These are phyloP conservation scores for Conops quadrifasciatus DNA, from an alignment of 2,888 invertebrate species.

Conservation along the genomic window DNA sequence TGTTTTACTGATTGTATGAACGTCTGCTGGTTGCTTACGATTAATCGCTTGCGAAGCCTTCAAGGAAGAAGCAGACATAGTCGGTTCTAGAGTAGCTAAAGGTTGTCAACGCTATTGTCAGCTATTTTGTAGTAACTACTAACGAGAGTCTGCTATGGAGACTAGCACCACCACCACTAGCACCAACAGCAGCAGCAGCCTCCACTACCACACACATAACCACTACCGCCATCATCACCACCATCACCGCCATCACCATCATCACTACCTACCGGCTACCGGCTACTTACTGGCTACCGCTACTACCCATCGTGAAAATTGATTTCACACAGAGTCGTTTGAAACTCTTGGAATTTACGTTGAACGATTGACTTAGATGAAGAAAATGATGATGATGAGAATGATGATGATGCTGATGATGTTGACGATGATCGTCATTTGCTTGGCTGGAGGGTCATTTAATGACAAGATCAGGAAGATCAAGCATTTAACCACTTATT, in stretches of 20 bases:
- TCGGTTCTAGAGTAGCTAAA: constrained; percentile 8
- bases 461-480: constrained; percentile 61
- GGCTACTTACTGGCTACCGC: constrained; percentile 19
- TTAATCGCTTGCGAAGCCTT: constrained; percentile 34
- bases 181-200: no score
- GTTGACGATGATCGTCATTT: no score
- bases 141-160: no score
- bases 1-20: no score
- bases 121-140: no score
- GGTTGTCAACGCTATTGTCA: constrained; percentile 13
- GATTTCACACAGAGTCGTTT: no score
- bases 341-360: no score
- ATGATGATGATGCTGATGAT: no score
- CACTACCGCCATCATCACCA: neutral
- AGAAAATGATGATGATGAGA: constrained; percentile 46
- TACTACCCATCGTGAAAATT: no score
- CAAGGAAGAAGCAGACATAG: neutral
- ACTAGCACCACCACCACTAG: no score
- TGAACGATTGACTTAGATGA: constrained; percentile 22
- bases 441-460: constrained; percentile 46
- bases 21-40: constrained; percentile 34
- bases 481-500: constrained; percentile 44
- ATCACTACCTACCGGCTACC: constrained; percentile 28
- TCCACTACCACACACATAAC: neutral
- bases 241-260: neutral